phyloP scores from a whole-genome alignment of 1,140 invertebrate genomes.

The Habropoda laboriosa region DNA sequence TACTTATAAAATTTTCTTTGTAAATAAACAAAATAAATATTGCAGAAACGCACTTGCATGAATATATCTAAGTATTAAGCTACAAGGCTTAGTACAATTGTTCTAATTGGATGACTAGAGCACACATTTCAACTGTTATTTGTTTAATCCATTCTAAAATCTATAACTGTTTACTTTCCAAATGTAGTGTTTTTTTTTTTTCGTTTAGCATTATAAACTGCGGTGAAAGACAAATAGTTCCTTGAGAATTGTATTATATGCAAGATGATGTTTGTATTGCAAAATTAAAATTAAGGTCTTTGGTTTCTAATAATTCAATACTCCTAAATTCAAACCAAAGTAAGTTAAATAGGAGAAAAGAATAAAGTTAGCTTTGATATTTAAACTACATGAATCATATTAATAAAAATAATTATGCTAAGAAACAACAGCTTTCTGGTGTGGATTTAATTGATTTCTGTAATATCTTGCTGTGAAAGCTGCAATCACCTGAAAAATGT shows the following conservation, averaged over 20 bases:
- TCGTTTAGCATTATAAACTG: conserved; percentile 43
- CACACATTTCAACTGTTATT: conserved; percentile 71
- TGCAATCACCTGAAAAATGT: conserved; percentile 86
- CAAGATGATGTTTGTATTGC: conserved; percentile 32
- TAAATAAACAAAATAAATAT: conserved; percentile 36
- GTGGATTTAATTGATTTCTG: conserved; percentile 88
- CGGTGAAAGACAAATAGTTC: conserved; percentile 20
- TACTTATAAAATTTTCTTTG: background rate
- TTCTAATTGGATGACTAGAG: conserved; percentile 76
- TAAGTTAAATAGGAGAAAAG: conserved; percentile 18
- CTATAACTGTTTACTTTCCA: conserved; percentile 40
- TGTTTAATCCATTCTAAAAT: conserved; percentile 54
- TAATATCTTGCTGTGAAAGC: conserved; percentile 88
- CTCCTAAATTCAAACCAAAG: conserved; percentile 35
- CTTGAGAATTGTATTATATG: conserved; percentile 20
- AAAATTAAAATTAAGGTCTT: conserved; percentile 7
- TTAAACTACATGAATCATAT: conserved; percentile 32
- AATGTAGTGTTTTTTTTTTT: conserved; percentile 21
- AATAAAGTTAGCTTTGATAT: conserved; percentile 21
- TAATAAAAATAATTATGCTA: conserved; percentile 84
- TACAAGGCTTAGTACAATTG: conserved; percentile 69
- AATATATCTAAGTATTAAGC: conserved; percentile 57
- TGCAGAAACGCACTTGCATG: conserved; percentile 42
- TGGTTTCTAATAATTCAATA: conserved; percentile 22
- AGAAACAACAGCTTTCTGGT: conserved; percentile 87